A percentile compares a stretch with the other conserved stretches of the same genome.
phyloP scores from a whole-genome alignment of 2,113 vertebrate species.

The Heliornis fulica region DNA sequence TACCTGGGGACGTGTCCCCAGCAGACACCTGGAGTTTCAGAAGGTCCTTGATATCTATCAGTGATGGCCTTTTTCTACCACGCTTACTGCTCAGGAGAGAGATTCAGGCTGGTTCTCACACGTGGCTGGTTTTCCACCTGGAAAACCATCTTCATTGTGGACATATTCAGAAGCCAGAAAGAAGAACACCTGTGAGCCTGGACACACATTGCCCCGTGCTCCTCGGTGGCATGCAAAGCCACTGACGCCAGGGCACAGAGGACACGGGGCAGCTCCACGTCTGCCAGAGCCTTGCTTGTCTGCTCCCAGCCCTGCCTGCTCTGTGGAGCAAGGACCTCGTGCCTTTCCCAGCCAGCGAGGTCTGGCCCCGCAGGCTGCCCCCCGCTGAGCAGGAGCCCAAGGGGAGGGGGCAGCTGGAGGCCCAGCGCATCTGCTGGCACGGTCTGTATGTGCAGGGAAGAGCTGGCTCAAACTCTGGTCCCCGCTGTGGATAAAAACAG shows the following conservation, averaged over 20 bases:
- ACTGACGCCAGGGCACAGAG: neutral
- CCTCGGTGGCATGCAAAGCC: rapidly evolving
- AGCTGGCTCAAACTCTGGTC: neutral
- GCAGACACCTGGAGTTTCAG: neutral
- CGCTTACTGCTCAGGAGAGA: no score
- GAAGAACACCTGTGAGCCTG: neutral
- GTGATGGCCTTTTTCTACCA: neutral
- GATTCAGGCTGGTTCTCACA: neutral
- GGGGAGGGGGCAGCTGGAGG: neutral
- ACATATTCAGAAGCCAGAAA: neutral
- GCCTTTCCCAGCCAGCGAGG: neutral
- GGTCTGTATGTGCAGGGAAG: neutral
- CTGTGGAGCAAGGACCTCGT: neutral
- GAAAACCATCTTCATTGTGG: neutral
- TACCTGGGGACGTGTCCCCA: neutral
- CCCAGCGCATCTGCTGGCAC: neutral
- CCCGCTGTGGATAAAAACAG: neutral
- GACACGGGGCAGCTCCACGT: neutral
- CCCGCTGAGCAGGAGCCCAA: neutral
- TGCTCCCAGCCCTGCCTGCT: neutral
- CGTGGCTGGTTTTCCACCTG: neutral
- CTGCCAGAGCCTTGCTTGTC: neutral
- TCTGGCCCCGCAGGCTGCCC: neutral
- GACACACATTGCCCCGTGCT: rapidly evolving
- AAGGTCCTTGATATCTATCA: neutral